Percentiles rank a stretch among this genome's conserved stretches.
Evolutionary conservation across 2,888 invertebrate species (phyloP).

Genomic region (Azorinus chamasolen): DNA sequence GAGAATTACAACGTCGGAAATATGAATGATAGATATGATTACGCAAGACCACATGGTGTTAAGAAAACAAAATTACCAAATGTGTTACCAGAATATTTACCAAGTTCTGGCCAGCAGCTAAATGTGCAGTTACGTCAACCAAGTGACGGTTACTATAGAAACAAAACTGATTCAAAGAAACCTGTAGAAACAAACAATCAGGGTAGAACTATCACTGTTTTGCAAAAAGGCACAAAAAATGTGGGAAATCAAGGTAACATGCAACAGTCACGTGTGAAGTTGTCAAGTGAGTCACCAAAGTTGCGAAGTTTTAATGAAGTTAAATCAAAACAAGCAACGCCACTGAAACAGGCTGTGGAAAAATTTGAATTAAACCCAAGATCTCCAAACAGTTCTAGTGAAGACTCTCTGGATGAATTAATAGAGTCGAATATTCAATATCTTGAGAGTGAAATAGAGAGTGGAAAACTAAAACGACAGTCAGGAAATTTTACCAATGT

Average conservation of each 20-base stretch:
- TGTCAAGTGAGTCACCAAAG: slow-evolving; percentile 59
- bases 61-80: too few relatives aligned
- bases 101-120: background rate
- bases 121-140: background rate
- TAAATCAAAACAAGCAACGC: slow-evolving; percentile 58
- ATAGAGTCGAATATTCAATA: slow-evolving; percentile 82
- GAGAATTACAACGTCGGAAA: slow-evolving; percentile 49
- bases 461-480: slow-evolving; percentile 68
- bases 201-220: slow-evolving; percentile 1
- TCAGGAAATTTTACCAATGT: slow-evolving; percentile 53
- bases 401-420: slow-evolving; percentile 81
- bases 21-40: slow-evolving; percentile 7
- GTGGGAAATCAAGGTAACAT: slow-evolving; percentile 1
- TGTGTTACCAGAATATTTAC: too few relatives aligned
- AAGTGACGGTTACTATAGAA: slow-evolving; percentile 1
- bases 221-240: background rate
- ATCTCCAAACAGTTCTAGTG: slow-evolving; percentile 71
- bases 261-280: slow-evolving; percentile 19
- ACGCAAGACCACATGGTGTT: too few relatives aligned
- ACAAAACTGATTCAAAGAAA: background rate
- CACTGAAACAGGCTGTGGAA: slow-evolving; percentile 64
- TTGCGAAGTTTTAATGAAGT: slow-evolving; percentile 66
- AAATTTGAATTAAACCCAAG: slow-evolving; percentile 64
- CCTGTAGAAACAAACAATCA: background rate
- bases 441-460: slow-evolving; percentile 79